A percentile compares a stretch with the other conserved stretches of the same genome.
Evolutionary conservation across 1,140 invertebrate species (phyloP).

Genomic region (Leptopilina boulardi): DNA sequence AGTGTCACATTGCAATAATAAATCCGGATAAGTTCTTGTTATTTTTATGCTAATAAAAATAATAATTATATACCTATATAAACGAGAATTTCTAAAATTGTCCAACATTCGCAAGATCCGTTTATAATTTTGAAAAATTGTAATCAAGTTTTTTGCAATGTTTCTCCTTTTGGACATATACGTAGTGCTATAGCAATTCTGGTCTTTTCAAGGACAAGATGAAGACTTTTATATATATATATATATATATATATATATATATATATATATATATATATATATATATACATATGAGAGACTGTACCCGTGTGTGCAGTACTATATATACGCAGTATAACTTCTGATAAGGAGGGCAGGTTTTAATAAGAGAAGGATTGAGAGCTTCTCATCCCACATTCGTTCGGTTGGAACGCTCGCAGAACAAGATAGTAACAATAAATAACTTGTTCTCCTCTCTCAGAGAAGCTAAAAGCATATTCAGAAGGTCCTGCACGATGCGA

Average conservation of each 20-base stretch:
- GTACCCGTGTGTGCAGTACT: conserved; percentile 56
- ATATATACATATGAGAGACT: conserved; percentile 60
- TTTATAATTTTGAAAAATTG: too few species aligned
- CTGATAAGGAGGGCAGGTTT: conserved; percentile 74
- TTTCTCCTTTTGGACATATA: background rate
- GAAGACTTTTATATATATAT: too few species aligned
- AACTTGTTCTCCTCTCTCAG: conserved; percentile 67
- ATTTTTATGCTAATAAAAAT: too few species aligned
- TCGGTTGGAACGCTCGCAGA: conserved; percentile 54
- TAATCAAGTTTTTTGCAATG: background rate
- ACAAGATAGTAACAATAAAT: conserved; percentile 75
- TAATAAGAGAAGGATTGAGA: conserved; percentile 75
- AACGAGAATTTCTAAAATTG: too few species aligned
- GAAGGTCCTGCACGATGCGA: conserved; percentile 54
- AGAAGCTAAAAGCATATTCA: conserved; percentile 71
- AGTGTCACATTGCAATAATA: too few species aligned
- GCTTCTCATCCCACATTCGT: conserved; percentile 55
- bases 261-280: too few species aligned
- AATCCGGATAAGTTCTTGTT: too few species aligned
- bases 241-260: too few species aligned
- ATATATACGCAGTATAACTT: conserved; percentile 63
- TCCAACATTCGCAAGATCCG: too few species aligned
- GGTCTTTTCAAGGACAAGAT: background rate
- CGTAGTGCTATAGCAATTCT: background rate
- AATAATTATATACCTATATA: too few species aligned